These are phyloP conservation scores for Botia almorhae DNA, from an alignment of 2,797 vertebrate genomes.

Conservation along the genomic window DNA sequence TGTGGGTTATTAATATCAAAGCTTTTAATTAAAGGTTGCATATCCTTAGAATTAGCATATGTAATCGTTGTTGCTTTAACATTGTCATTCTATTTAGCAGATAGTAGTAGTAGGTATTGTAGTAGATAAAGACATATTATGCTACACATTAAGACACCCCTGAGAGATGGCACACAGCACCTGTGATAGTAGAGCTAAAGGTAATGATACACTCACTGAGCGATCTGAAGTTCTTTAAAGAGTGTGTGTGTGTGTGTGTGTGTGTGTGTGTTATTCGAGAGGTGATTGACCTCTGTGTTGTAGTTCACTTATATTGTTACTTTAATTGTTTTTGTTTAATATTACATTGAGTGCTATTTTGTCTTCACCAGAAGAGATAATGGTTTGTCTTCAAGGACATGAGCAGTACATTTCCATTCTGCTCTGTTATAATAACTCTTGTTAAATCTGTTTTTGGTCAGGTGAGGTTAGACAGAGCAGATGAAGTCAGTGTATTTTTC, in stretches of 20 bases:
- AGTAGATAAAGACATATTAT: background rate
- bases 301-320: background rate
- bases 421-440: background rate
- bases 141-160: conserved; percentile 68
- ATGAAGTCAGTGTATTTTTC: too few species aligned
- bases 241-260: background rate
- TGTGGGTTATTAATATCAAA: too few species aligned
- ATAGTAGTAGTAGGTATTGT: too few species aligned
- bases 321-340: background rate
- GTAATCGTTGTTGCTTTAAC: background rate
- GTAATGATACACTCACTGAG: conserved; percentile 66
- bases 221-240: background rate
- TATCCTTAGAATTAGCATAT: background rate
- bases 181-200: conserved; percentile 86
- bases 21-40: too few species aligned
- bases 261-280: background rate
- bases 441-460: background rate
- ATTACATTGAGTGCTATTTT: background rate
- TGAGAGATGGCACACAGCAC: conserved; percentile 85
- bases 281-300: background rate
- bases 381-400: background rate
- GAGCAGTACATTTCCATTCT: background rate
- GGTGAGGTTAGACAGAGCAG: too few species aligned
- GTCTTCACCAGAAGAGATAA: background rate
- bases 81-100: too few species aligned